Evolutionary conservation across 2,797 vertebrate species (phyloP).

Genomic region (Columba guinea): DNA sequence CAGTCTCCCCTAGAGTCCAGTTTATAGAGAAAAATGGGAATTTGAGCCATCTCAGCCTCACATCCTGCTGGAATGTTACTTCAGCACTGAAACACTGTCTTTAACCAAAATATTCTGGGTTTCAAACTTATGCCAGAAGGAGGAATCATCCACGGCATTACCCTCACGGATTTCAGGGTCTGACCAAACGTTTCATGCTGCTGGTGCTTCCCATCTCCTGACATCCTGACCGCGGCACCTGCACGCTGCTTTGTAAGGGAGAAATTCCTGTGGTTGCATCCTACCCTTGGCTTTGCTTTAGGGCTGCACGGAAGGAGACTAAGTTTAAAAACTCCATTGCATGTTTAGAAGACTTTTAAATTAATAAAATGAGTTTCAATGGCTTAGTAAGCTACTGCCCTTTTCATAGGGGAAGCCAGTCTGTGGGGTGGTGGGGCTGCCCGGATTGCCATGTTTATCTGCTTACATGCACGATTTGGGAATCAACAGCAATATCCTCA

Average conservation of each 20-base stretch:
- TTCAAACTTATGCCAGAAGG: not conserved
- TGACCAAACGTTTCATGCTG: not conserved
- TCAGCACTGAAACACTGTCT: not conserved
- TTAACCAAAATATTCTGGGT: not conserved
- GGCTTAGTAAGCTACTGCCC: not conserved
- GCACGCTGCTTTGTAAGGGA: not conserved
- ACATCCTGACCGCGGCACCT: not conserved
- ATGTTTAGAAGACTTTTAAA: not conserved
- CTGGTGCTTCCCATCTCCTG: not conserved
- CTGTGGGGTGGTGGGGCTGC: not conserved
- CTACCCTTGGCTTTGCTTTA: not conserved
- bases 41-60: not conserved
- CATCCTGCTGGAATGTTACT: not conserved
- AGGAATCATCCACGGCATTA: not conserved
- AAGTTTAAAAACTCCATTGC: not conserved
- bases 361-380: not conserved
- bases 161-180: fast-evolving
- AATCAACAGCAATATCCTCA: not conserved
- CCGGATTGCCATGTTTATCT: not conserved
- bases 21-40: not conserved
- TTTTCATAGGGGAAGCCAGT: not conserved
- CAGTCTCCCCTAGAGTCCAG: not conserved
- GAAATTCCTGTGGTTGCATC: not conserved
- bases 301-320: not conserved
- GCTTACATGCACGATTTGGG: not conserved